Evolutionary conservation across 2,888 invertebrate species (phyloP), one percentile per base, ranked within the genome.

Genomic region (Hyposoter dolosus): DNA sequence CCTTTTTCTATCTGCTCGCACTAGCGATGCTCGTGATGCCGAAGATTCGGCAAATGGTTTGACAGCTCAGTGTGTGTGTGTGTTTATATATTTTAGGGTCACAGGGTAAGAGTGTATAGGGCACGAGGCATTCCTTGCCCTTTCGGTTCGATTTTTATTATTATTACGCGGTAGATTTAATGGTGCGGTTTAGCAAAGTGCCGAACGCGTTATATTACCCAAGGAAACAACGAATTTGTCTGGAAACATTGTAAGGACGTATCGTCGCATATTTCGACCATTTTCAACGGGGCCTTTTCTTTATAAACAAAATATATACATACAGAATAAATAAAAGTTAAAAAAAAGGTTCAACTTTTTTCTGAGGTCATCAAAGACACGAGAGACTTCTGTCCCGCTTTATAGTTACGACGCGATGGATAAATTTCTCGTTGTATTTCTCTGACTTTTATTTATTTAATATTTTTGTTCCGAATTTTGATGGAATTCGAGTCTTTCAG

Each of bases 131-230:
- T 40, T 60, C 60, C n/a, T 53, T n/a, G 78, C 23, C 56, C 78
- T 74, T 75, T 3, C 65, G 50, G 76, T 82, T 83, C 75, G 81
- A 85, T 85, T 85, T 85, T 85, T 85, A 80, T 85, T 85, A 74
- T 85, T 85, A 85, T 85, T 83, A 82, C 82, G 85, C 76, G 85
- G 85, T 85, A 71, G 65, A 82, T 85, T 85, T 85, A 85, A 85
- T 85, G 85, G 85, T 80, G 85, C 79, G 85, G 82, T 85, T 85
- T 79, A 82, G 85, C 78, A 82, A 85, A 82, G 63, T 82, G 78
- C 85, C 82, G 78, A 82, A 82, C 82, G 79, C 82, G 79, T 82
- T 85, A 82, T 82, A 79, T 75, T 75, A 72, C 77, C 81, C 80
- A 32, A n/a, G 45, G 79, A 79, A 85, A 85, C 82, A 82, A 82